phyloP scores from a whole-genome alignment of 2,797 vertebrate species.

The Cirrhinus mrigala region DNA sequence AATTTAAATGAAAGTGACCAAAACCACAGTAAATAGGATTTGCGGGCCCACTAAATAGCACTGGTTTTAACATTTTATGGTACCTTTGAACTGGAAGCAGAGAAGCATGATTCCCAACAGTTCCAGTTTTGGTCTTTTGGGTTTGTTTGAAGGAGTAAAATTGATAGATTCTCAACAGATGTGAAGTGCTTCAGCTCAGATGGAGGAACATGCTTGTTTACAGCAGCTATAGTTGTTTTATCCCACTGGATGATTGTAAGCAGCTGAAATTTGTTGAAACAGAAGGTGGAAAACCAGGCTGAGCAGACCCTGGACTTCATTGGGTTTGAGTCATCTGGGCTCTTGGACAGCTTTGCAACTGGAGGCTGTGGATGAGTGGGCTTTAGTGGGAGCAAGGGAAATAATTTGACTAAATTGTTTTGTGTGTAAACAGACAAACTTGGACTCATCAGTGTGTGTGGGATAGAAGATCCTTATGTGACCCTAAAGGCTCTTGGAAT shows the following conservation, averaged over 20 bases:
- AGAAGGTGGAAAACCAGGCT: conserved; percentile 14
- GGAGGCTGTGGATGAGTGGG: neutral
- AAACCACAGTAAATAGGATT: neutral
- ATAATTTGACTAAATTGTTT: neutral
- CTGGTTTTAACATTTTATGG: neutral
- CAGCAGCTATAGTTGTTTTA: neutral
- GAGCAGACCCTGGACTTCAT: neutral
- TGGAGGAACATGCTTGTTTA: conserved; percentile 21
- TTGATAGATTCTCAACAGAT: neutral
- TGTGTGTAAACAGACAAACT: conserved; percentile 5
- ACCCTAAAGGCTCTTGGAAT: conserved; percentile 4
- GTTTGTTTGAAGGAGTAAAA: neutral
- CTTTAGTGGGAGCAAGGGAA: conserved; percentile 1
- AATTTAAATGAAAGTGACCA: neutral
- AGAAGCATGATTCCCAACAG: neutral
- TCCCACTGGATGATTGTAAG: neutral
- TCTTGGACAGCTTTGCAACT: neutral
- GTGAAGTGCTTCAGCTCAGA: conserved; percentile 21
- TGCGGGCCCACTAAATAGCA: neutral
- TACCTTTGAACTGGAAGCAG: neutral
- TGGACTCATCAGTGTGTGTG: neutral
- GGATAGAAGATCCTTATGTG: neutral
- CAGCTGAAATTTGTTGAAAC: conserved; percentile 2
- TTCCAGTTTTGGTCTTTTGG: neutral
- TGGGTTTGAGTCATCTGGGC: neutral